Conservation (phyloP, 2,797 vertebrate genomes). For the Steatocranus sp. region DNA sequence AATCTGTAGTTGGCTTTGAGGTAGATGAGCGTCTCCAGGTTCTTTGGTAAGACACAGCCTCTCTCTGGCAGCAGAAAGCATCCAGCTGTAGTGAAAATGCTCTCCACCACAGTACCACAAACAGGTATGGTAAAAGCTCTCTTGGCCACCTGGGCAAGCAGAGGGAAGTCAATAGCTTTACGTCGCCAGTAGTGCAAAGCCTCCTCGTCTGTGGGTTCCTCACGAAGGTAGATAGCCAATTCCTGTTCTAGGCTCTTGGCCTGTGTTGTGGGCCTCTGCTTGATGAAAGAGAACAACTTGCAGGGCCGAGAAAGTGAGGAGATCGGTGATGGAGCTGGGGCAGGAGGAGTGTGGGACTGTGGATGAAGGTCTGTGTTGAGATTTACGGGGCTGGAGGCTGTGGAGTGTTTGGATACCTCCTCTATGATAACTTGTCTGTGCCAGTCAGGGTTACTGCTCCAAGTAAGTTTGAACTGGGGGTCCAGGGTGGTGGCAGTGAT, state of each 20-base stretch:
- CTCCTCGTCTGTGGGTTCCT: slow-evolving; percentile 81
- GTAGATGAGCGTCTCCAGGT: slow-evolving; percentile 80
- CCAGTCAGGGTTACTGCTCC: slow-evolving; percentile 81
- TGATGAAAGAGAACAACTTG: slow-evolving; percentile 82
- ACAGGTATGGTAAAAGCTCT: slow-evolving; percentile 78
- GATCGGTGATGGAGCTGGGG: slow-evolving; percentile 45
- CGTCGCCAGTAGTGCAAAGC: slow-evolving; percentile 81
- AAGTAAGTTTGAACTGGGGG: slow-evolving; percentile 82
- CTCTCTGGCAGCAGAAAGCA: slow-evolving; percentile 61
- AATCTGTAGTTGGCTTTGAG: slow-evolving; percentile 80
- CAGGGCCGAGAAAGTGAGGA: slow-evolving; percentile 74
- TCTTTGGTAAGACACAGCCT: slow-evolving; percentile 73
- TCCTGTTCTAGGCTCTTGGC: slow-evolving; percentile 81
- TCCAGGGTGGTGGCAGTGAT: slow-evolving; percentile 78
- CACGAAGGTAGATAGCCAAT: slow-evolving; percentile 73
- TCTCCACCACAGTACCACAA: slow-evolving; percentile 71
- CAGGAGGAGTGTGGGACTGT: slow-evolving; percentile 57
- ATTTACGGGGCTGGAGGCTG: slow-evolving; percentile 44
- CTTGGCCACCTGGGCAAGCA: slow-evolving; percentile 78
- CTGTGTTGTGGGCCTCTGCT: slow-evolving; percentile 77
- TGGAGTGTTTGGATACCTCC: slow-evolving; percentile 75
- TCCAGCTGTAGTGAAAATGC: slow-evolving; percentile 71
- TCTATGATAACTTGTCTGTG: slow-evolving; percentile 78
- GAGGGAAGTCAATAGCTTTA: slow-evolving; percentile 79
- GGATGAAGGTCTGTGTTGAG: slow-evolving; percentile 61